phyloP scores from a whole-genome alignment of 2,797 vertebrate genomes.

The Chrysocyon brachyurus region DNA sequence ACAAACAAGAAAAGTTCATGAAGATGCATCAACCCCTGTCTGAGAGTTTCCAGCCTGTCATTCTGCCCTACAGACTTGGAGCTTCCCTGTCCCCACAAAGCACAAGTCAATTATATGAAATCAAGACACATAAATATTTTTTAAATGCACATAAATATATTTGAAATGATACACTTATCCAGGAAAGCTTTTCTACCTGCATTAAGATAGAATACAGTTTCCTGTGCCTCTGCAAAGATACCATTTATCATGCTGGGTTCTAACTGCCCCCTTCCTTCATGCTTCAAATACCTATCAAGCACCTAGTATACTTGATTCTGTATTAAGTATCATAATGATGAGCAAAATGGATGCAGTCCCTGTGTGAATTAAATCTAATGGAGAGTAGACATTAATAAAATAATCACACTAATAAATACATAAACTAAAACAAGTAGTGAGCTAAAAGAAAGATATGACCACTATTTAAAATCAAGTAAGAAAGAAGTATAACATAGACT shows the following conservation, averaged over 20 bases:
- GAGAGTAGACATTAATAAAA: not conserved
- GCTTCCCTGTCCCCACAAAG: too few species aligned
- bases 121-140: too few species aligned
- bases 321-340: not conserved
- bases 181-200: not conserved
- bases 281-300: not conserved
- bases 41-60: too few species aligned
- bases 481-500: slow-evolving; percentile 21
- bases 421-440: slow-evolving; percentile 38
- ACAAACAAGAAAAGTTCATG: too few species aligned
- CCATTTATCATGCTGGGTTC: not conserved
- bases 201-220: not conserved
- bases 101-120: too few species aligned
- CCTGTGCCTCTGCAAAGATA: not conserved
- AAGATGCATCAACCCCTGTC: too few species aligned
- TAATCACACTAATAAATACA: slow-evolving; percentile 4
- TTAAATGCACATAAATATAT: too few species aligned
- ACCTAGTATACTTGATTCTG: not conserved
- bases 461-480: slow-evolving; percentile 45
- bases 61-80: too few species aligned
- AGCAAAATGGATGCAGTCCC: not conserved
- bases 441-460: not conserved
- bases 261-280: slow-evolving; percentile 10
- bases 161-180: not conserved
- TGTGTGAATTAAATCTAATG: slow-evolving; percentile 2